These are phyloP conservation scores for Xestia ashworthii DNA, from an alignment of 2,888 invertebrate species.

Conservation along the genomic window DNA sequence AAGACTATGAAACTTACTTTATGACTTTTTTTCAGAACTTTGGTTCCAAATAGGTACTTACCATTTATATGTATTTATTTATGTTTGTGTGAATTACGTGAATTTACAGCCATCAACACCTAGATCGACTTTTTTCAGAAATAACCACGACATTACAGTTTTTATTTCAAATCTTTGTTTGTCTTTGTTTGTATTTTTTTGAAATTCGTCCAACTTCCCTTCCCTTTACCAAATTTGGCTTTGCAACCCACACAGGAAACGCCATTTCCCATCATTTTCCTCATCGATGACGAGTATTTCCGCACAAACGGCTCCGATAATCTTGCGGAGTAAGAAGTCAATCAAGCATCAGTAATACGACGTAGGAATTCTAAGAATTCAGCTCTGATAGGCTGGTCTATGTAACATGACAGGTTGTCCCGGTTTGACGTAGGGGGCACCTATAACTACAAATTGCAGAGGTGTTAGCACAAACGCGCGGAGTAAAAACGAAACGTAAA, in stretches of 20 bases:
- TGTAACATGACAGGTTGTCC: conserved; percentile 54
- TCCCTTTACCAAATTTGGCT: not conserved
- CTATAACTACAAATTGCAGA: conserved; percentile 17
- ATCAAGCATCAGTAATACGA: conserved; percentile 37
- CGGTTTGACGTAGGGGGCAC: conserved; percentile 20
- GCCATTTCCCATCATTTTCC: conserved; percentile 18
- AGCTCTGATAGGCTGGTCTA: not conserved
- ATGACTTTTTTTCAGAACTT: no score
- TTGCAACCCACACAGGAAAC: conserved; percentile 7
- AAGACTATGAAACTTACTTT: no score
- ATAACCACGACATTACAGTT: not conserved
- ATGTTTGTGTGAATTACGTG: no score
- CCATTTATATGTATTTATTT: no score
- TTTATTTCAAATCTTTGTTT: not conserved
- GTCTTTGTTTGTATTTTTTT: not conserved
- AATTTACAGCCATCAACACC: no score
- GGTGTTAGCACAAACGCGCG: not conserved
- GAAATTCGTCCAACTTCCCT: not conserved
- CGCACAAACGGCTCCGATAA: not conserved
- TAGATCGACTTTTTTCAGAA: not conserved
- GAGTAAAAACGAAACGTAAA: not conserved
- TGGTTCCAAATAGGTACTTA: no score
- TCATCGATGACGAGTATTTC: conserved; percentile 32
- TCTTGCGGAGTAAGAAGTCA: conserved; percentile 36
- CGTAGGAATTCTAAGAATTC: conserved; percentile 53